A percentile compares a stretch with the other conserved stretches of the same genome.
phyloP scores from a whole-genome alignment of 2,113 vertebrate genomes.

The Ibidorhyncha struthersii region DNA sequence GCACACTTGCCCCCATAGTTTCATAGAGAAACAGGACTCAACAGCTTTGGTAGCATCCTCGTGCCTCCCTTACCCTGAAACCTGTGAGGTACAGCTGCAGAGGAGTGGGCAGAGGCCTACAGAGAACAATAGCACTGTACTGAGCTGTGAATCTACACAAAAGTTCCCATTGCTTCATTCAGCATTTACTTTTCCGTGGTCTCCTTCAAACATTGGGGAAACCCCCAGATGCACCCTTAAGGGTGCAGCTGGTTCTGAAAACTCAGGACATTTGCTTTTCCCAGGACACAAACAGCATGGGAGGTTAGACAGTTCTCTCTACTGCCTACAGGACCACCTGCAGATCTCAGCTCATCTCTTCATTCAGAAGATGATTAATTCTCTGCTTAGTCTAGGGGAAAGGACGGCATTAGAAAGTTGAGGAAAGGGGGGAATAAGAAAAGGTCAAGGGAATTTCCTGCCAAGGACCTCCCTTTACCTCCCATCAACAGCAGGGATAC shows the following conservation, averaged over 20 bases:
- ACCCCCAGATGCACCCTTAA: not conserved
- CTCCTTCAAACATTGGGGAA: not conserved
- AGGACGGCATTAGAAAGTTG: not conserved
- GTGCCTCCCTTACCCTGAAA: not conserved
- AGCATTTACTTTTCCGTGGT: not conserved
- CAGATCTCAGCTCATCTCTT: not conserved
- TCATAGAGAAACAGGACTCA: not conserved
- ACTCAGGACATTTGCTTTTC: not conserved
- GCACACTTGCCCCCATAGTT: not conserved
- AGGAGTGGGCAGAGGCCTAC: not conserved
- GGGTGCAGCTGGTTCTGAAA: not conserved
- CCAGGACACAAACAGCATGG: not conserved
- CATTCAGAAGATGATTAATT: fast-evolving
- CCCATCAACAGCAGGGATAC: not conserved
- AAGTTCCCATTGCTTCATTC: not conserved
- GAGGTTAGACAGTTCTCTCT: not conserved
- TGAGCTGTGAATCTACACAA: not conserved
- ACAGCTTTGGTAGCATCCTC: not conserved
- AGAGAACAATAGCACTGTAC: not conserved
- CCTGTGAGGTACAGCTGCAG: not conserved
- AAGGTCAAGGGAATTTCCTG: not conserved
- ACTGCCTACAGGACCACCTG: not conserved
- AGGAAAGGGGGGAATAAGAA: not conserved
- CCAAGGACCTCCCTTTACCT: not conserved
- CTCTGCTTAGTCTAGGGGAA: not conserved